Base-by-base conservation (phyloP, 2,888 invertebrate species). In the Timema podura region DNA sequence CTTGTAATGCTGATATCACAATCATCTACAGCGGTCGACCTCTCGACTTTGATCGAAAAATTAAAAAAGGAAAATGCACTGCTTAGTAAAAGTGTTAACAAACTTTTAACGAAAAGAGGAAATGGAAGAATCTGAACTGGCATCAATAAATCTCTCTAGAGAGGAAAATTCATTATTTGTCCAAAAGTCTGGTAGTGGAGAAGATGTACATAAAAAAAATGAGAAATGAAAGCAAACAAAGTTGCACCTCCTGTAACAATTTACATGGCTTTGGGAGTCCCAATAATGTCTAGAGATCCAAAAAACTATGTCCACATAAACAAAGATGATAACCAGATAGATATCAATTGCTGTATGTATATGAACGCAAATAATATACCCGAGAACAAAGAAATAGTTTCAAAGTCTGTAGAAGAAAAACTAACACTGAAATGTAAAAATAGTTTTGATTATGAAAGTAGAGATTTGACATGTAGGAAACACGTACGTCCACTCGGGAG, bases 41-140 rank as follows among this genome's bases (percentile, higher is more conserved):
- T 66, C 45, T 66, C 49, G 10, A 66, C n/a, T 44, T n/a, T 68
- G 2, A 30, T 68, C 5, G 47, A 68, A 48, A n/a, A 61, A 11
- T 13, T 68, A 16, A 68, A 54, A 16, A 68, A 47, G n/a, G 68
- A 68, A 68, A 68, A 68, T 61, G 46, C 6, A 16, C 45, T 48
- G 10, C 54, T 68, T 2, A 44, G 61, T 7, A n/a, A 30, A n/a
- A 57, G 61, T 44, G 7, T 67, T 48, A 57, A 57, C 15, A 68
- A 11, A 47, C 46, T 68, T 30, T 59, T 67, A 45, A 48, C 64
- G 11, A 48, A 67, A 67, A 15, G 67, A 67, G 44, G 49, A 67
- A 11, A 51, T 49, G 15, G 48, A 59, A 9, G 48, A 65, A 16
- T 46, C 9, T 57, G 48, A 59, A 48, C 48, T 48, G 16, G 16